Conservation (phyloP, 2,888 invertebrate genomes). For the Ichneumon xanthorius region DNA sequence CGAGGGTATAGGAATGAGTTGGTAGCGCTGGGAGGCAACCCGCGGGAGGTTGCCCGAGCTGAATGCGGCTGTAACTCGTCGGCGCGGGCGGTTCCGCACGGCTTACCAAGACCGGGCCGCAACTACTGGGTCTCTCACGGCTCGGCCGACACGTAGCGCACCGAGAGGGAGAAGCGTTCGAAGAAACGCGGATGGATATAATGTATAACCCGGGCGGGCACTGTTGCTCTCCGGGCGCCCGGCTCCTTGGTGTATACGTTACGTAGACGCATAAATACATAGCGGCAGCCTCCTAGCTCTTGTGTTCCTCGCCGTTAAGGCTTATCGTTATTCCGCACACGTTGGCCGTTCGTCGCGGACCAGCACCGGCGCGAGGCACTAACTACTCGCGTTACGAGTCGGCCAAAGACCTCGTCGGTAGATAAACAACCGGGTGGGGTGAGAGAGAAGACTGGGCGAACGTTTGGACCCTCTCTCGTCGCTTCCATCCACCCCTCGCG, state of each 20-base stretch:
- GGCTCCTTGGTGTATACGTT: conserved; percentile 36
- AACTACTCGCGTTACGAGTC: conserved; percentile 81
- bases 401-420: conserved; percentile 75
- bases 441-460: conserved; percentile 66
- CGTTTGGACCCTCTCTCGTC: conserved; percentile 63
- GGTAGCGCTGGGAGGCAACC: neutral
- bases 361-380: conserved; percentile 75
- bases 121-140: conserved; percentile 34
- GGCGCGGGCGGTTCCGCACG: conserved; percentile 44
- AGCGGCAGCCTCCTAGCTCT: conserved; percentile 40
- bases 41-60: neutral
- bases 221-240: conserved; percentile 60
- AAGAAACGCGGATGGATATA: conserved; percentile 76
- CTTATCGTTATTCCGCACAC: conserved; percentile 83
- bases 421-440: conserved; percentile 77
- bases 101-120: conserved; percentile 57
- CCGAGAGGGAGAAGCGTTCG: conserved; percentile 60
- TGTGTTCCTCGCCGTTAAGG: conserved; percentile 76
- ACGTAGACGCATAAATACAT: conserved; percentile 67
- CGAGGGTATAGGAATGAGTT: conserved; percentile 25
- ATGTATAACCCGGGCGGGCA: conserved; percentile 66
- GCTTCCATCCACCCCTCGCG: conserved; percentile 51
- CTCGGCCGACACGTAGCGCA: conserved; percentile 53
- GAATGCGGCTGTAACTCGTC: conserved; percentile 54
- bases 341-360: conserved; percentile 80